phyloP scores from a whole-genome alignment of 2,888 invertebrate genomes.

The Caenorhabditis sp. region DNA sequence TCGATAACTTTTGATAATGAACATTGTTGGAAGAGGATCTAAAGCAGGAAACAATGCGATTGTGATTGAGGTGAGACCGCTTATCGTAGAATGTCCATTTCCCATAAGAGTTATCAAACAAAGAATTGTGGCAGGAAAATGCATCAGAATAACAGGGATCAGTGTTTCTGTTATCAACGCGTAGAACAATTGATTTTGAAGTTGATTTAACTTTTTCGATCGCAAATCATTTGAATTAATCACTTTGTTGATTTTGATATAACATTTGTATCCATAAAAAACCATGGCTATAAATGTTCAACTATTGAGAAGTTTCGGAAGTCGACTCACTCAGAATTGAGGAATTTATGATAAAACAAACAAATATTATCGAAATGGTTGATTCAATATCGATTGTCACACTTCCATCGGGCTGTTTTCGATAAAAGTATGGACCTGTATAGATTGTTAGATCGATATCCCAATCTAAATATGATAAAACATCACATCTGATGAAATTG shows the following conservation, averaged over 20 bases:
- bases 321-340: too few relatives aligned
- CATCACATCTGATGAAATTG: not conserved
- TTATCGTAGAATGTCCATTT: conserved; percentile 14
- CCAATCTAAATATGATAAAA: not conserved
- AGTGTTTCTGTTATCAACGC: conserved; percentile 10
- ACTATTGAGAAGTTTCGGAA: too few relatives aligned
- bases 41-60: conserved; percentile 26
- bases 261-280: conserved; percentile 23
- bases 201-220: not conserved
- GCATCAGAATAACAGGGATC: conserved; percentile 21
- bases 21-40: conserved; percentile 24
- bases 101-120: conserved; percentile 24
- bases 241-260: conserved; percentile 11
- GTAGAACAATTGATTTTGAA: not conserved
- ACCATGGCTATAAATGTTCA: conserved; percentile 11
- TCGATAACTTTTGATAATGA: not conserved
- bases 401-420: not conserved
- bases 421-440: not conserved
- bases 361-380: not conserved
- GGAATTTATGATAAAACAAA: conserved; percentile 4
- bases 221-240: not conserved
- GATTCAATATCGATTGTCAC: not conserved
- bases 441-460: not conserved
- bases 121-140: conserved; percentile 16
- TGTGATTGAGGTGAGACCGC: conserved; percentile 25